phyloP scores from a whole-genome alignment of 2,113 vertebrate species.

The Miniopterus natalensis region DNA sequence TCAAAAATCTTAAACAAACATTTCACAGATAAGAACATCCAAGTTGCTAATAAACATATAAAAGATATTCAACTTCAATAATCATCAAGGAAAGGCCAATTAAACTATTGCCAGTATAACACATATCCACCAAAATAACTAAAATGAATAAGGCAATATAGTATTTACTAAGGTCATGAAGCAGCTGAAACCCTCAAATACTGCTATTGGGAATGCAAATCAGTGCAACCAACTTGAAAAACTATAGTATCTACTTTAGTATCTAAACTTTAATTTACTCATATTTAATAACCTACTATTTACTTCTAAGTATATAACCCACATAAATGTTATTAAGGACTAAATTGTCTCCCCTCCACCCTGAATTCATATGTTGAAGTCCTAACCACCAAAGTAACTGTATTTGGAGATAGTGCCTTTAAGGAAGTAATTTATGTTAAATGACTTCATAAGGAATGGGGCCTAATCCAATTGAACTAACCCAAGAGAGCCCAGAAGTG shows the following conservation, averaged over 20 bases:
- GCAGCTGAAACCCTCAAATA: neutral
- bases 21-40: slow-evolving; percentile 2
- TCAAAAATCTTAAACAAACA: neutral
- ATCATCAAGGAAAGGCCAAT: neutral
- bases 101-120: neutral
- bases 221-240: neutral
- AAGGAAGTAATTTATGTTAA: neutral
- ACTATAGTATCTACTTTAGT: neutral
- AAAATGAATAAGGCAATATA: neutral
- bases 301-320: neutral
- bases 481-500: neutral
- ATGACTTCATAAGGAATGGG: neutral
- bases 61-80: neutral
- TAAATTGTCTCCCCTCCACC: neutral
- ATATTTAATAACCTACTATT: neutral
- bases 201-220: neutral
- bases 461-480: neutral
- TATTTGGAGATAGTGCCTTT: neutral
- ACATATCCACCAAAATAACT: neutral
- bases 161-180: neutral
- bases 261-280: neutral
- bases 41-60: neutral
- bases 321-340: neutral
- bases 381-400: neutral
- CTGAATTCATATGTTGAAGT: neutral